phyloP scores from a whole-genome alignment of 1,140 invertebrate genomes.

The Drosophila sucinea region DNA sequence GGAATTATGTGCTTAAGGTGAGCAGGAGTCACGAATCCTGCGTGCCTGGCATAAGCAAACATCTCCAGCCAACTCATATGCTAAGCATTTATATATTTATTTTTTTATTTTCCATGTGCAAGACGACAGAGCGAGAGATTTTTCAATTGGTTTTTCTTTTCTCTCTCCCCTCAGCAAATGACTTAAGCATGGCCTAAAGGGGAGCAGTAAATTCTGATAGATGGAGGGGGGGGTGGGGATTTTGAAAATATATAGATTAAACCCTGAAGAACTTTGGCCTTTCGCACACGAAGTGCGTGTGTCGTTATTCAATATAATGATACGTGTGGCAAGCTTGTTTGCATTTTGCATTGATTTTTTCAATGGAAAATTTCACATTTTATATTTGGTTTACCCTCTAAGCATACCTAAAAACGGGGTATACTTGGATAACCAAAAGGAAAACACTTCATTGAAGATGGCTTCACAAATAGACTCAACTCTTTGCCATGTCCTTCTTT shows the following conservation, averaged over 20 bases:
- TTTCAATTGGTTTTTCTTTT: slow-evolving; percentile 27
- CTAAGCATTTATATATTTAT: slow-evolving; percentile 26
- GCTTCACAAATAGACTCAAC: too few relatives aligned
- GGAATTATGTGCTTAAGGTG: slow-evolving; percentile 48
- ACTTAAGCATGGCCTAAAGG: slow-evolving; percentile 1
- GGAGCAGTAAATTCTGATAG: background rate
- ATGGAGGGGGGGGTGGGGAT: background rate
- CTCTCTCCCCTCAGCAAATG: slow-evolving; percentile 8
- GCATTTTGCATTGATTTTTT: slow-evolving; percentile 46
- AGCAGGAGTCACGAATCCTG: slow-evolving; percentile 17
- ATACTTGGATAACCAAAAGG: too few relatives aligned
- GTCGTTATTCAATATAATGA: slow-evolving; percentile 1
- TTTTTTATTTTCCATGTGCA: slow-evolving; percentile 16
- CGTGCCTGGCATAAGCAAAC: slow-evolving; percentile 32
- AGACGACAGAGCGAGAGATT: background rate
- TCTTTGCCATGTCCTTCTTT: too few relatives aligned
- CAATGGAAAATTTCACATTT: slow-evolving; percentile 34
- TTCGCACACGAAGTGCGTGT: background rate
- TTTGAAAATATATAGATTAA: slow-evolving; percentile 3
- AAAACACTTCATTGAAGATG: too few relatives aligned
- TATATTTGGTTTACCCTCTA: background rate
- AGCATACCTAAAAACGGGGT: too few relatives aligned
- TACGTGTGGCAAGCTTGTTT: slow-evolving; percentile 33
- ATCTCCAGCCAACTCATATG: slow-evolving; percentile 8
- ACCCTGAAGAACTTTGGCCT: background rate